Evolutionary conservation across 64 coral and sea anemone genomes (phyloP), one percentile per base, ranked within the genome.

Genomic region (Porites lutea): DNA sequence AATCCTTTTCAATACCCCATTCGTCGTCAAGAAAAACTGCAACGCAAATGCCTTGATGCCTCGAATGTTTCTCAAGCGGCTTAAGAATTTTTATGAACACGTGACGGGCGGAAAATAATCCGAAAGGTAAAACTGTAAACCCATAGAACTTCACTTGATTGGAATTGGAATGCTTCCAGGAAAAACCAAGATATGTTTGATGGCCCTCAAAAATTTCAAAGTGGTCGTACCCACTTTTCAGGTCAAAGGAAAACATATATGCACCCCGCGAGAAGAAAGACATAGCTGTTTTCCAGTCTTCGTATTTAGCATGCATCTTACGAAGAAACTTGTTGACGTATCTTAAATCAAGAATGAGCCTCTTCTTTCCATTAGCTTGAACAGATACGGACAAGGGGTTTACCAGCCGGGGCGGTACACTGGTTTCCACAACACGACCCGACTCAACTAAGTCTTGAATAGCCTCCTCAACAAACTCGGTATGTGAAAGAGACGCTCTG

Each of bases 341-440:
- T 75, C 87, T 83, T 54, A 89, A 74, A 75, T 94, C 87, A 22
- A 89, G 55, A 68, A 94, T 82, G 0, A 89, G 87, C 13, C 92
- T 76, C 48, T 78, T 83, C 58, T 94, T 84, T 13, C 74, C 59
- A 3, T 43, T 77, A 8, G 21, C 13, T 63, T 86, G 61, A 75
- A 90, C 77, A 18, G 80, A 89, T 16, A 86, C 93, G 23, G 63
- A 84, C 13, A 86, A 72, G 13, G 79, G 79, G 66, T 90, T 94
- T 12, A 94, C 75, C 5, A 93, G 74, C 37, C 50, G 65, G 0
- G 90, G 71, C 57, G 91, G 52, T 65, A 7, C 51, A 3, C 8
- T 13, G 4, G 37, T 19, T 72, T 92, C 47, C 2, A 88, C 2
- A n/a, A 88, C 72, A 3, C 74, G 63, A 61, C 52, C 58, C 15